phyloP scores from a whole-genome alignment of 1,140 invertebrate species.

The Drosophila ironensis region DNA sequence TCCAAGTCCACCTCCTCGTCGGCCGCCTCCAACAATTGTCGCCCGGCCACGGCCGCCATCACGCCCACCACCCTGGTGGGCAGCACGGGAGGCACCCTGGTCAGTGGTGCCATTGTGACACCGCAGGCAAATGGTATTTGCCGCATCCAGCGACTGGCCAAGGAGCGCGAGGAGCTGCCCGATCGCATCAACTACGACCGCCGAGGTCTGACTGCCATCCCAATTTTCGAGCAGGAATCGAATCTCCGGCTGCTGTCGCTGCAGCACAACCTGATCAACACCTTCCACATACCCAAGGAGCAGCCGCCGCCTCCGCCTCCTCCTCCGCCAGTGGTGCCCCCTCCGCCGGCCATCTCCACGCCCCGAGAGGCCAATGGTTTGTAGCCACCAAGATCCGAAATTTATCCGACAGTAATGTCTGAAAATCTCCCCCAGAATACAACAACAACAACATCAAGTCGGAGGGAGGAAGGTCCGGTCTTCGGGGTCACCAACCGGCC shows the following conservation, averaged over 20 bases:
- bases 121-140: constrained; percentile 81
- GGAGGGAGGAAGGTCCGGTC: constrained; percentile 28
- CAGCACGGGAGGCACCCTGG: constrained; percentile 68
- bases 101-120: constrained; percentile 71
- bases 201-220: constrained; percentile 88
- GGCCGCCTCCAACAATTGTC: constrained; percentile 64
- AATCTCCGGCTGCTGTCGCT: constrained; percentile 91
- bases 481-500: constrained; percentile 37
- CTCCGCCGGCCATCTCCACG: constrained; percentile 19
- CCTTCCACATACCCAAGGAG: constrained; percentile 84
- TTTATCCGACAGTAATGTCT: not conserved
- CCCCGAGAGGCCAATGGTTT: constrained; percentile 38
- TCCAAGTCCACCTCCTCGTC: constrained; percentile 79
- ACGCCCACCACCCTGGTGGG: constrained; percentile 55
- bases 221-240: constrained; percentile 90
- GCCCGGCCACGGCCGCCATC: constrained; percentile 32
- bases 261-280: constrained; percentile 94
- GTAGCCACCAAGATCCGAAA: not conserved
- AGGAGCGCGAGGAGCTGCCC: constrained; percentile 88
- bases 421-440: not conserved
- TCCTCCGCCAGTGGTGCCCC: constrained; percentile 7
- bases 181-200: constrained; percentile 90
- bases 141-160: constrained; percentile 85
- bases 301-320: constrained; percentile 22
- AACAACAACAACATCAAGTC: constrained; percentile 4